phyloP scores from a whole-genome alignment of 2,797 vertebrate genomes.

The Characodon lateralis region DNA sequence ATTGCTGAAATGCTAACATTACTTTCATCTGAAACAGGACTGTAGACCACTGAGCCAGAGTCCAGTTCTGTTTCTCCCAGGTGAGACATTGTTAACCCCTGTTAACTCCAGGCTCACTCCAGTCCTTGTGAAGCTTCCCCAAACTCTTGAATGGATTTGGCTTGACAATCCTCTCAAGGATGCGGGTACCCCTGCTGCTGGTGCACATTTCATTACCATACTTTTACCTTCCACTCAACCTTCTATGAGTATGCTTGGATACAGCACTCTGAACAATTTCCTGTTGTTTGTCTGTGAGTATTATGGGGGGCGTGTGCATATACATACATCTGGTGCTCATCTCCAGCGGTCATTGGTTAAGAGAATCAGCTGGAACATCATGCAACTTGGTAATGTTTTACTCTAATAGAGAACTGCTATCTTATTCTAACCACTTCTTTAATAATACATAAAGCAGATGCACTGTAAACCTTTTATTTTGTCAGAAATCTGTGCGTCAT shows the following conservation, averaged over 20 bases:
- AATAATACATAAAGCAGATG: too few species aligned
- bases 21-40: not conserved
- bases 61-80: not conserved
- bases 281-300: too few species aligned
- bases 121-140: too few species aligned
- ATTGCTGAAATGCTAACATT: not conserved
- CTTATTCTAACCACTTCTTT: too few species aligned
- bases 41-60: not conserved
- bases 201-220: not conserved
- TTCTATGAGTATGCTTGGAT: not conserved
- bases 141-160: not conserved
- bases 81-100: not conserved
- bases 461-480: too few species aligned
- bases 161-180: not conserved
- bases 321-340: too few species aligned
- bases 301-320: too few species aligned
- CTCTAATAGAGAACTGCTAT: too few species aligned
- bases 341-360: too few species aligned
- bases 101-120: not conserved
- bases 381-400: too few species aligned
- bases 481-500: too few species aligned
- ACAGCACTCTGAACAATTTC: not conserved
- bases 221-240: not conserved
- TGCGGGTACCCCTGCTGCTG: not conserved
- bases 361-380: too few species aligned